Base-by-base conservation (phyloP, 2,113 vertebrate genomes). In the Parotia lawesii region DNA sequence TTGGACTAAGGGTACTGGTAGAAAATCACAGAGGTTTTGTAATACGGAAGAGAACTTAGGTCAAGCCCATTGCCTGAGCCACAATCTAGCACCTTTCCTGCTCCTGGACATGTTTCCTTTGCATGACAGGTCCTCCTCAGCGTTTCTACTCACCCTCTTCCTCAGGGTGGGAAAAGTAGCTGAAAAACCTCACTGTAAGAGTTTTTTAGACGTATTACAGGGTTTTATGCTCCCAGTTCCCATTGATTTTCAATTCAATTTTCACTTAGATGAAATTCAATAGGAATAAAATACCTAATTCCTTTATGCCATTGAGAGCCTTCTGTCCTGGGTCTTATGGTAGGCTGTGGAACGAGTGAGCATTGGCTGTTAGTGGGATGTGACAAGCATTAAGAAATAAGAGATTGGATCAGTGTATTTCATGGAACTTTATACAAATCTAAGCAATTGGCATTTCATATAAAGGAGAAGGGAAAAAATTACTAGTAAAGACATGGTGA, bases 231-330 rank as follows among this genome's bases (percentile, higher is more conserved):
- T 95, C 17, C 58, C 33, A 37, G 58, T 76, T 95, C 62, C 77
- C 67, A 40, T 17, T 87, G 89, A 79, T 61, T 92, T 95, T 94
- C 77, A 87, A 81, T 75, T 94, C 89, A 95, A 51, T 94, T 95
- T 92, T 95, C 84, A 94, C 81, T 91, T 81, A 79, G 74, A 61
- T 82, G 50, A 89, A 87, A 94, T 89, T 89, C 80, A 94, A 44
- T 85, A 69, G 77, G 81, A 87, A 85, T 80, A 72, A 87, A 94
- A 66, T 82, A 94, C 74, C 47, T 35, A 66, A 37, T 94, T 91
- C 78, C 50, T 94, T 89, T 91, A 37, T 85, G 50, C 56, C 51
- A 31, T 76, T 96, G 81, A 87, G 60, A 87, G 85, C 40, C 33
- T 91, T 56, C 81, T 79, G 70, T 87, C 79, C 64, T 15, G 53